Base-by-base conservation (phyloP, 2,797 vertebrate genomes). In the Periophthalmus magnuspinnatus region DNA sequence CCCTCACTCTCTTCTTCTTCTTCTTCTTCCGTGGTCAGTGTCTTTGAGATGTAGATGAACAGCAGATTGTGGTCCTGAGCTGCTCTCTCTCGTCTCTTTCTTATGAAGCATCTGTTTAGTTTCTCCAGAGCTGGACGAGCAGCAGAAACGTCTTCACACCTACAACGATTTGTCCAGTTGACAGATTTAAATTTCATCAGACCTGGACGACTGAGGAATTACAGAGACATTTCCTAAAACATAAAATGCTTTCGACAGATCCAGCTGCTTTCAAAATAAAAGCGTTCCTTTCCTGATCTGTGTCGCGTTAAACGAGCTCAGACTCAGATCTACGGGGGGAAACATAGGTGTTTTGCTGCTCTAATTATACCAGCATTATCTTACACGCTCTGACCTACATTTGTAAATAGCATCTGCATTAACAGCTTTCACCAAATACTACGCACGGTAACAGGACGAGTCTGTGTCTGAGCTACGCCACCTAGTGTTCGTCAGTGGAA, bases 351-450 rank as follows among this genome's bases (percentile, higher is more conserved):
- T 60, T 60, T 60, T n/a, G 17, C 59, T 47, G 21, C 14, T 63
- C 21, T 24, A 45, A 63, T 63, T 63, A 47, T 17, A 45, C 38
- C 58, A 22, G 36, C 22, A 9, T 22, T 63, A 24, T 63, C 21
- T 63, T 45, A 63, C 22, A 63, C 16, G 22, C 22, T 22, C 38
- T 61, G 59, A 22, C 59, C 59, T 61, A 41, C 10, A 61, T 61
- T 41, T 41, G n/a, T 10, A 61, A 61, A 41, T 14, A 61, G 34
- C 10, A 38, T 45, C 21, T 10, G 1, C 11, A 62, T n/a, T 22
- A 38, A 38, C 5, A 21, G 34, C 59, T 38, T 38, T 11, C 19
- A 38, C 19, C n/a, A 5, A 62, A 41, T 16, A 45, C 13, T 45
- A 24, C 1, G 3, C 21, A 11, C 22, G 47, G 11, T 22, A 41